These are phyloP conservation scores for Uria aalge DNA, from an alignment of 2,113 vertebrate species.

Conservation along the genomic window DNA sequence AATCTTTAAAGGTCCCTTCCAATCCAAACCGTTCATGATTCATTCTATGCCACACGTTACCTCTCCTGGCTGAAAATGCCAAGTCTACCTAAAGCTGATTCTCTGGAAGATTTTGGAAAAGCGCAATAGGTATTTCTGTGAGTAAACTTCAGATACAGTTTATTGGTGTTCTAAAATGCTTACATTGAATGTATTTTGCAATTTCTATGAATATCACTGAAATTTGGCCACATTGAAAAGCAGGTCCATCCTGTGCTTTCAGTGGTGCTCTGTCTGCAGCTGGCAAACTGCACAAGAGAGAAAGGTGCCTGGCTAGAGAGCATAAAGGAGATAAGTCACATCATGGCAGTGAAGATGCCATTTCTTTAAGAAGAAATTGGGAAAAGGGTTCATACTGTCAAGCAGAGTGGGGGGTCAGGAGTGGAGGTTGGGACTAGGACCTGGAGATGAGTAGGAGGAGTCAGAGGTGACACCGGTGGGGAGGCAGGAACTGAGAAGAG, in stretches of 20 bases:
- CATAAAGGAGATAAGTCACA: neutral
- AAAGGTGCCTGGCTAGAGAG: neutral
- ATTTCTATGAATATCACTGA: neutral
- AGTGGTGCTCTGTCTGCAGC: neutral
- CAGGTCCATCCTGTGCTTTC: accelerated
- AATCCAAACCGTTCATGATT: neutral
- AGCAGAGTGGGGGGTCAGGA: neutral
- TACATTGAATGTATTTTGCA: neutral
- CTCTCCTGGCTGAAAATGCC: neutral
- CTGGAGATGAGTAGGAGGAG: neutral
- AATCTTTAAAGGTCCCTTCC: neutral
- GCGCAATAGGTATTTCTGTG: neutral
- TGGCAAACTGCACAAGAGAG: neutral
- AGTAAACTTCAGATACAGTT: neutral
- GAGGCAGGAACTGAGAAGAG: neutral
- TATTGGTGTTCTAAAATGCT: neutral
- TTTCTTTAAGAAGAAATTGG: neutral
- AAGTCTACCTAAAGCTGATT: neutral
- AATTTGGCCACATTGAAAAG: neutral
- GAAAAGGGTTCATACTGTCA: neutral
- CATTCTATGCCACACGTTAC: neutral
- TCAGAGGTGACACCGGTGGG: neutral
- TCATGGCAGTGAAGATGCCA: neutral
- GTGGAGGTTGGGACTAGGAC: neutral
- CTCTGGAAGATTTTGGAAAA: neutral